Percentiles rank a stretch among this genome's conserved stretches.
phyloP scores from a whole-genome alignment of 2,888 invertebrate species.

The Ophion costatus region DNA sequence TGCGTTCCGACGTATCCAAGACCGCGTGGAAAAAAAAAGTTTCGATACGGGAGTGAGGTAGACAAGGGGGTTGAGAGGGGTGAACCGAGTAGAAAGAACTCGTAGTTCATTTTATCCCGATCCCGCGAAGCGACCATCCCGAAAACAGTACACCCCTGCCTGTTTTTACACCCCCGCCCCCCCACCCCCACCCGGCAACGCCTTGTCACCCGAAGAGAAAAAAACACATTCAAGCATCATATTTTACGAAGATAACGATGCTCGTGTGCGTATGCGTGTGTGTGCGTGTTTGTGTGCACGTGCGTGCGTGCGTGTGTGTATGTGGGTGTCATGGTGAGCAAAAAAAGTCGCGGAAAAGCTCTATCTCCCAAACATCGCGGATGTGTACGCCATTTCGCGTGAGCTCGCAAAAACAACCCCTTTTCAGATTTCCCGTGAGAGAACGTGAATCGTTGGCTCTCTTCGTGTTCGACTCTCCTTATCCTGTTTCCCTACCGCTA shows the following conservation, averaged over 20 bases:
- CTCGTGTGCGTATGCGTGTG: no score
- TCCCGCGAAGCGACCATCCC: conserved; percentile 24
- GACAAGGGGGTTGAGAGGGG: not conserved
- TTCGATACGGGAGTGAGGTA: not conserved
- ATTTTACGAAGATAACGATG: conserved; percentile 25
- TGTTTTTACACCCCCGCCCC: conserved; percentile 49
- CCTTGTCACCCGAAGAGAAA: conserved; percentile 15
- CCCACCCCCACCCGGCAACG: conserved; percentile 60
- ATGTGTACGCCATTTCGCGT: conserved; percentile 82
- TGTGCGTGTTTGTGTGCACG: not conserved
- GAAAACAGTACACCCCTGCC: conserved; percentile 35
- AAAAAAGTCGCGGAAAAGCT: conserved; percentile 14
- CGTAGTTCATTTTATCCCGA: conserved; percentile 54
- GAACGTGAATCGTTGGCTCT: conserved; percentile 55
- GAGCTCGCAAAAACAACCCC: conserved; percentile 76
- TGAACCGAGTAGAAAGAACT: not conserved
- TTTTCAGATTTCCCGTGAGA: conserved; percentile 64
- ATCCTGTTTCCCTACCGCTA: conserved; percentile 40
- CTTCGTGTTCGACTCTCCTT: conserved; percentile 46
- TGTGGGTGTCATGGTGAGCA: not conserved
- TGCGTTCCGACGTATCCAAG: no score
- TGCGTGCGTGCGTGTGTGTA: not conserved
- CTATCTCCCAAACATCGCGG: conserved; percentile 81
- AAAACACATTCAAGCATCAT: conserved; percentile 16
- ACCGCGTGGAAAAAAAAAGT: not conserved